Evolutionary conservation across 2,888 invertebrate species (phyloP).

Genomic region (Limnephilus rhombicus): DNA sequence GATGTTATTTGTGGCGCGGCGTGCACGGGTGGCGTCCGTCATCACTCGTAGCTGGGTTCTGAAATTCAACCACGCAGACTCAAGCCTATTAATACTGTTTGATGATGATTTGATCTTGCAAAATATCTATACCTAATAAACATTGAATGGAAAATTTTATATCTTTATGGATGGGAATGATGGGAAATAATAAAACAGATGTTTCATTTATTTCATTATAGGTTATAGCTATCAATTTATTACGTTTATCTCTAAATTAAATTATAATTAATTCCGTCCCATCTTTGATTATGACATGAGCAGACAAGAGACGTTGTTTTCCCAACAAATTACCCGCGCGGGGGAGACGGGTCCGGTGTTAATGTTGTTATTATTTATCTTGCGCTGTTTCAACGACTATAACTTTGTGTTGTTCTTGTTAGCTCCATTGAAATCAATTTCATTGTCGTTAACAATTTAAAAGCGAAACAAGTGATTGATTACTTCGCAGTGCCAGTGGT

Average conservation of each 20-base stretch:
- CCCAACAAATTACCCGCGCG: neutral
- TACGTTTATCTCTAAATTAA: neutral
- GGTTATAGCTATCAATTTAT: neutral
- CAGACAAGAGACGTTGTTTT: neutral
- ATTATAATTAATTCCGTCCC: neutral
- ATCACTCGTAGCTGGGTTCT: no score
- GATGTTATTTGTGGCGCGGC: no score
- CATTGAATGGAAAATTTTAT: neutral
- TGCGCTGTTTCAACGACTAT: neutral
- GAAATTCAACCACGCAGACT: no score
- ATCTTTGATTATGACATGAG: neutral
- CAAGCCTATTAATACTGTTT: no score
- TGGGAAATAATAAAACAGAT: neutral
- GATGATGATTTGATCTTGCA: no score
- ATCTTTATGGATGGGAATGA: neutral
- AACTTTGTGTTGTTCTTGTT: neutral
- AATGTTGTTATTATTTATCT: neutral
- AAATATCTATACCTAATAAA: no score
- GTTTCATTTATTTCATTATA: neutral
- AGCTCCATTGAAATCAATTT: neutral
- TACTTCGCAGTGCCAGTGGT: neutral
- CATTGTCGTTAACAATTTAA: neutral
- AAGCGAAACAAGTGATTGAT: neutral
- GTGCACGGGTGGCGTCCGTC: no score
- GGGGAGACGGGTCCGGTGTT: neutral